Evolutionary conservation across 1,140 invertebrate species (phyloP).

Genomic region (Sipha flava): DNA sequence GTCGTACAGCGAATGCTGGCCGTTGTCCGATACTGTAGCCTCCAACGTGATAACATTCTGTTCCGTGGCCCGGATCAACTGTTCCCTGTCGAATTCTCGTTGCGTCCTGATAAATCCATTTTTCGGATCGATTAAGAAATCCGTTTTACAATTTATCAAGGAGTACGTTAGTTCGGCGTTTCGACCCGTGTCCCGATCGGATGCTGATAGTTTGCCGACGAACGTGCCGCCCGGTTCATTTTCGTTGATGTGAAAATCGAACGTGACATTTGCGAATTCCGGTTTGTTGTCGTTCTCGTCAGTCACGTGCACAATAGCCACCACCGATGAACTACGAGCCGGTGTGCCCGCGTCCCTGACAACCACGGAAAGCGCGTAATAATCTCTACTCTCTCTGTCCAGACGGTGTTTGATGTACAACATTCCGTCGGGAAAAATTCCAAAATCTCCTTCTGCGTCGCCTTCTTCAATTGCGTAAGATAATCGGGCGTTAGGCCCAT

Average conservation of each 20-base stretch:
- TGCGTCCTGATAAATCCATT: conserved; percentile 87
- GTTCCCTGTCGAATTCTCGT: conserved; percentile 77
- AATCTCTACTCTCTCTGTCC: conserved; percentile 82
- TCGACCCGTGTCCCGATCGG: conserved; percentile 79
- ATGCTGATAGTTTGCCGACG: conserved; percentile 78
- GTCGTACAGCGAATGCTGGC: conserved; percentile 65
- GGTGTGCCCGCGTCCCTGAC: conserved; percentile 70
- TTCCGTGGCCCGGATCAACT: conserved; percentile 63
- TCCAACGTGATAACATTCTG: conserved; percentile 71
- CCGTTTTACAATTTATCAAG: conserved; percentile 62
- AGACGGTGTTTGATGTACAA: conserved; percentile 72
- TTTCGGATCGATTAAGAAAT: conserved; percentile 79
- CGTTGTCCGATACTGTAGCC: conserved; percentile 80
- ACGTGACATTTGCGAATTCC: conserved; percentile 74
- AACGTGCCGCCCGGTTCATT: conserved; percentile 81
- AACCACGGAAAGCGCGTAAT: conserved; percentile 76
- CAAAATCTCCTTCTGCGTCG: conserved; percentile 73
- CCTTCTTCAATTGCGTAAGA: conserved; percentile 74
- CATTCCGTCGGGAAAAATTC: conserved; percentile 82
- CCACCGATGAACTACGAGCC: conserved; percentile 66
- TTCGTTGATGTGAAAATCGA: conserved; percentile 75
- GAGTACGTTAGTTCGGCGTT: conserved; percentile 88
- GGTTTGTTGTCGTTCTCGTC: conserved; percentile 96
- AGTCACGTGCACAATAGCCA: conserved; percentile 80
- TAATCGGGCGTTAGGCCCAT: conserved; percentile 71